These are phyloP conservation scores for Nebria salina DNA, from an alignment of 2,888 invertebrate genomes.

Conservation along the genomic window DNA sequence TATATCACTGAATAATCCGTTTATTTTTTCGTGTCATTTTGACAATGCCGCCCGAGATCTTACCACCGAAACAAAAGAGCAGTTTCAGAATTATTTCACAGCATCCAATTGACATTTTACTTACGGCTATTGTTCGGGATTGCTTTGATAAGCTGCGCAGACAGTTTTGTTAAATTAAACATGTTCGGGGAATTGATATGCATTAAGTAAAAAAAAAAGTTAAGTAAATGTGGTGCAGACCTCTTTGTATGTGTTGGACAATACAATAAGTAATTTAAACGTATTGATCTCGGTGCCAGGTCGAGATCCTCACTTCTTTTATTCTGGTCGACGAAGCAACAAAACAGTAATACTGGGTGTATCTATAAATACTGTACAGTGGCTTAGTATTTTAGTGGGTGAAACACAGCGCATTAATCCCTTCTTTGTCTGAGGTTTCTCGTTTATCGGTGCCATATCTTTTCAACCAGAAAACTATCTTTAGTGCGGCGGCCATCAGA, in stretches of 20 bases:
- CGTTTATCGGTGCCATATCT: constrained; percentile 40
- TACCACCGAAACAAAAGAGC: constrained; percentile 11
- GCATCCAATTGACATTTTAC: not conserved
- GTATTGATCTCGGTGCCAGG: not conserved
- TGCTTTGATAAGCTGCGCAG: too few species aligned
- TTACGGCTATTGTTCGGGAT: too few species aligned
- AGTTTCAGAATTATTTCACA: not conserved
- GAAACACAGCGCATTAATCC: constrained; percentile 44
- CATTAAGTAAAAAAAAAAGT: too few species aligned
- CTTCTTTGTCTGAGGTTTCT: constrained; percentile 34
- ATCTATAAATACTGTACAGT: constrained; percentile 9
- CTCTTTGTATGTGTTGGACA: not conserved
- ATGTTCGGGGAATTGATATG: too few species aligned
- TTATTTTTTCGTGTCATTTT: not conserved
- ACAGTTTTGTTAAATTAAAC: too few species aligned
- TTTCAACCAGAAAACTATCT: constrained; percentile 4
- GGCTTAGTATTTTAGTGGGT: constrained; percentile 40
- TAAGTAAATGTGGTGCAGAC: too few species aligned
- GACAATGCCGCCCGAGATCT: not conserved
- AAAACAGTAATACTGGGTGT: not conserved
- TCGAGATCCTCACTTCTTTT: not conserved
- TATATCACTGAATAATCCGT: not conserved
- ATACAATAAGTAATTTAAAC: not conserved
- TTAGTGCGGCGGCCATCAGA: not conserved
- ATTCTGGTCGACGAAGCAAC: not conserved